Percentiles rank a stretch among this genome's conserved stretches.
phyloP scores from a whole-genome alignment of 2,113 vertebrate species.

The Platysteira castanea region DNA sequence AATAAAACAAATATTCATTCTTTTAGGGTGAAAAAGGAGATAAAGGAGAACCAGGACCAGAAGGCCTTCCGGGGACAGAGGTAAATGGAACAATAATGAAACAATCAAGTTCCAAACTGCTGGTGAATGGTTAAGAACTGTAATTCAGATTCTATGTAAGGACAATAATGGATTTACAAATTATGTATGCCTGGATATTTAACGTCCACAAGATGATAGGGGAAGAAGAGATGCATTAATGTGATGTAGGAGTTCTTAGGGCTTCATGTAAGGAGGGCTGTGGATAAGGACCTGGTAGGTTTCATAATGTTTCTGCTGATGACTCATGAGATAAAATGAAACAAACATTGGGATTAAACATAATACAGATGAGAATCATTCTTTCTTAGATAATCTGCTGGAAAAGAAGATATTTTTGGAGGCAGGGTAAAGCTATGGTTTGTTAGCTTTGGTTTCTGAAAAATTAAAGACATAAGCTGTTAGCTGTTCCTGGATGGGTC shows the following conservation, averaged over 20 bases:
- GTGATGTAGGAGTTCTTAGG: not conserved
- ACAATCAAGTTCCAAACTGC: not conserved
- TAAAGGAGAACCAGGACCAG: slow-evolving; percentile 69
- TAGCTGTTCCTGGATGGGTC: not conserved
- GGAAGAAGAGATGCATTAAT: not conserved
- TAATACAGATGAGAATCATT: not conserved
- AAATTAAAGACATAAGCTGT: not conserved
- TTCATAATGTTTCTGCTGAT: not conserved
- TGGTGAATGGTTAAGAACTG: not conserved
- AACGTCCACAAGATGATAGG: not conserved
- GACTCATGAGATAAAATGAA: not conserved
- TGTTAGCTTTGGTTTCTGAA: not conserved
- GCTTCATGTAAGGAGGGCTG: not conserved
- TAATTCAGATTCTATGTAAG: not conserved
- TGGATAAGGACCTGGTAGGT: not conserved
- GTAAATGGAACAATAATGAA: slow-evolving; percentile 49
- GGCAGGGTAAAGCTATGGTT: not conserved
- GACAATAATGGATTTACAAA: not conserved
- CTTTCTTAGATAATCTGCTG: not conserved
- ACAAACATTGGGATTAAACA: not conserved
- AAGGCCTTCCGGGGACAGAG: slow-evolving; percentile 69
- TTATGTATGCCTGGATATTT: not conserved
- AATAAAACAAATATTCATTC: slow-evolving; percentile 32
- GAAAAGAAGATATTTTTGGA: not conserved
- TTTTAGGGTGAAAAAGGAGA: slow-evolving; percentile 77